These are phyloP conservation scores for Pelobates cultripes DNA, from an alignment of 2,797 vertebrate species.

Conservation along the genomic window DNA sequence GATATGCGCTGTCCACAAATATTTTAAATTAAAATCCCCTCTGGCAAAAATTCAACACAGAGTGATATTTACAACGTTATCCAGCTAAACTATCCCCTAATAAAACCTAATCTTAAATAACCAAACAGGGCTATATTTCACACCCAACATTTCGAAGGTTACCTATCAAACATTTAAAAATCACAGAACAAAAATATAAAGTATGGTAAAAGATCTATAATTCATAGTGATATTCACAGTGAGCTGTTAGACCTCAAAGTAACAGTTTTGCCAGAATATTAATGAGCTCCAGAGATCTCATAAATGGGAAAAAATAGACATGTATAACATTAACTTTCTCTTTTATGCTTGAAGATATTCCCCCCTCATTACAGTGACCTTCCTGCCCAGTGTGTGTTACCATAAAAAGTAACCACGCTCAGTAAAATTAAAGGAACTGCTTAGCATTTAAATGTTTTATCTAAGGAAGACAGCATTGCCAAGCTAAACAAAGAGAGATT, in stretches of 20 bases:
- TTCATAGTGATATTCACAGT: neutral
- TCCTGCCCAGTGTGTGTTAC: constrained; percentile 75
- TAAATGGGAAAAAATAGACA: constrained; percentile 67
- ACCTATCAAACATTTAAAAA: no score
- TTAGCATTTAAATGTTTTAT: constrained; percentile 75
- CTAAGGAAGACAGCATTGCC: constrained; percentile 72
- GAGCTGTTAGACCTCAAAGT: constrained; percentile 14
- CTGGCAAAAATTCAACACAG: constrained; percentile 7
- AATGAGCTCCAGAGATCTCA: constrained; percentile 51
- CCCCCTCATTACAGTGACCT: constrained; percentile 71
- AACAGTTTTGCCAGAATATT: constrained; percentile 29
- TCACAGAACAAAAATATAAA: neutral
- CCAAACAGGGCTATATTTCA: constrained; percentile 3
- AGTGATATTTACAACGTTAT: neutral
- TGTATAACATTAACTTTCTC: constrained; percentile 72
- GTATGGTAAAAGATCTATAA: neutral
- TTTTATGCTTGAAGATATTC: constrained; percentile 71
- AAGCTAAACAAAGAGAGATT: constrained; percentile 72
- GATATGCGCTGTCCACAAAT: constrained; percentile 30
- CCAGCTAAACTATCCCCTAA: neutral
- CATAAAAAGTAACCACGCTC: constrained; percentile 75
- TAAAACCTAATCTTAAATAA: neutral
- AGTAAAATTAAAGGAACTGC: constrained; percentile 77
- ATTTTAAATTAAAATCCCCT: constrained; percentile 40
- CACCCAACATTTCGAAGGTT: neutral